Conservation (phyloP, 2,888 invertebrate species). For the Ceramica pisi region DNA sequence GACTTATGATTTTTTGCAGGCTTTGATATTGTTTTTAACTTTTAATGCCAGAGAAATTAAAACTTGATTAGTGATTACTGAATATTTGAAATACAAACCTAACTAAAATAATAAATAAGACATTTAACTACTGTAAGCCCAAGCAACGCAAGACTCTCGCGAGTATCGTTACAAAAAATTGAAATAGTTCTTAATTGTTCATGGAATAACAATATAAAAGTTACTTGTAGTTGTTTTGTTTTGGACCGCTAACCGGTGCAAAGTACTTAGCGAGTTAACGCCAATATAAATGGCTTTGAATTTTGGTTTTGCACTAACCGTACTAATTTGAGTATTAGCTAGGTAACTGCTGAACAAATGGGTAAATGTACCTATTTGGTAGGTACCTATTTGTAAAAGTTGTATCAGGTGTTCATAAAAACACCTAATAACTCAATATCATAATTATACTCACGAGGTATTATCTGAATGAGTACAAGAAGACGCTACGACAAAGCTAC, state of each 20-base stretch:
- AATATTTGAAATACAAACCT: background rate
- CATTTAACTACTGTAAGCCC: background rate
- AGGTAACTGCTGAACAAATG: background rate
- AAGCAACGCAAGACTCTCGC: background rate
- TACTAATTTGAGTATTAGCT: background rate
- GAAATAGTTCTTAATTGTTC: background rate
- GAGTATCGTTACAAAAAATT: background rate
- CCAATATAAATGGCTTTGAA: slow-evolving; percentile 45
- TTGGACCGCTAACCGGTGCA: background rate
- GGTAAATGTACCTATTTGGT: background rate
- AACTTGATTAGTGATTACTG: background rate
- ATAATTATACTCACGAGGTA: no score
- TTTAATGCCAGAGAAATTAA: background rate
- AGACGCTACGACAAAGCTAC: background rate
- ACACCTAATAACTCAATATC: no score
- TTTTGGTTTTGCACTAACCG: slow-evolving; percentile 15
- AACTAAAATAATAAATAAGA: background rate
- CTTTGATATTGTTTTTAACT: background rate
- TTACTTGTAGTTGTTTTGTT: background rate
- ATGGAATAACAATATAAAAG: background rate
- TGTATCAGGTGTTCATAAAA: background rate
- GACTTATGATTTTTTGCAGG: background rate
- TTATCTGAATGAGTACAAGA: background rate
- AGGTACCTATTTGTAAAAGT: background rate
- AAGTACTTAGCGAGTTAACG: slow-evolving; percentile 10